Conservation (phyloP, 2,113 vertebrate genomes). For the Myrmecobius fasciatus region DNA sequence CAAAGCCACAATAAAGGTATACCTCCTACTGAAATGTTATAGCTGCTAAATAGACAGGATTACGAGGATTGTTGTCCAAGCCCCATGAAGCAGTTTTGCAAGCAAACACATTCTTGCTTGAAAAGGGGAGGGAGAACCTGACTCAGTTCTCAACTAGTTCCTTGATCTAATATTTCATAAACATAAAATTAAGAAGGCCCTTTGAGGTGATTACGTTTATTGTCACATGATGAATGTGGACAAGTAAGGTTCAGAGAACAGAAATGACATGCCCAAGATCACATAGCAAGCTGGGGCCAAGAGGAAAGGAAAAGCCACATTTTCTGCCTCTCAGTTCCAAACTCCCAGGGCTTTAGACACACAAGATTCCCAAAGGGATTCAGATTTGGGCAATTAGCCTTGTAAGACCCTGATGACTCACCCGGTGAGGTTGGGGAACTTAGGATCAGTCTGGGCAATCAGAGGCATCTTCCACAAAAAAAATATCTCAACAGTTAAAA, state of each 20-base stretch:
- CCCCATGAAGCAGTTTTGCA: conserved; percentile 11
- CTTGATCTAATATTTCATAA: conserved; percentile 15
- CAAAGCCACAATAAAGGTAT: conserved; percentile 46
- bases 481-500: not conserved
- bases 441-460: not conserved
- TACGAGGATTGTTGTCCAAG: conserved; percentile 44
- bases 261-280: not conserved
- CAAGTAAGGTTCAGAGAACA: not conserved
- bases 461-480: not conserved
- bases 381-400: not conserved
- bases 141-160: conserved; percentile 41
- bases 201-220: conserved; percentile 41
- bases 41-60: conserved; percentile 48
- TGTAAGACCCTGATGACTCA: not conserved
- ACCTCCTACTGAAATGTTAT: conserved; percentile 47
- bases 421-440: not conserved
- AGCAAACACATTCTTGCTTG: not conserved
- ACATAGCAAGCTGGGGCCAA: not conserved
- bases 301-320: not conserved
- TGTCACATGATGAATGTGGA: not conserved
- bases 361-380: not conserved
- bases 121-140: conserved; percentile 20
- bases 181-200: conserved; percentile 6
- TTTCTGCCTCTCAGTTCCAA: not conserved
- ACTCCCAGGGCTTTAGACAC: not conserved